phyloP scores from a whole-genome alignment of 2,113 vertebrate genomes.

The Penelope pileata region DNA sequence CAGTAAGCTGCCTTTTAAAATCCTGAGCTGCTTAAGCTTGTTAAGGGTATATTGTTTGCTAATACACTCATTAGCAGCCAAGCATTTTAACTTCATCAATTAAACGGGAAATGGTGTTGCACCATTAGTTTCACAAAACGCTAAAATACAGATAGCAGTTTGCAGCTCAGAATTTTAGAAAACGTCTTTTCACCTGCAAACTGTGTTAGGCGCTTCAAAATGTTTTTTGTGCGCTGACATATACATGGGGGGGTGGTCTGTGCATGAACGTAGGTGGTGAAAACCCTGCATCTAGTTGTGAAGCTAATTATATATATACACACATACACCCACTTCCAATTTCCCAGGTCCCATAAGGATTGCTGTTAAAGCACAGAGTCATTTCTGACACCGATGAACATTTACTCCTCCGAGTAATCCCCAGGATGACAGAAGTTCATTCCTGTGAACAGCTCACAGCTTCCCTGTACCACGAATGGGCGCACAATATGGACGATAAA shows the following conservation, averaged over 20 bases:
- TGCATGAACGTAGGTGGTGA: background rate
- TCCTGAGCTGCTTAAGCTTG: slow-evolving; percentile 78
- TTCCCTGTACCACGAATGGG: background rate
- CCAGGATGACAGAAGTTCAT: slow-evolving; percentile 37
- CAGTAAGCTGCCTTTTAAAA: slow-evolving; percentile 78
- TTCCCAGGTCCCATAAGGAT: slow-evolving; percentile 29
- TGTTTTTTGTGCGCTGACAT: background rate
- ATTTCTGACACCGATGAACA: slow-evolving; percentile 22
- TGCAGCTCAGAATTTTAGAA: slow-evolving; percentile 41
- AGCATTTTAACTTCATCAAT: slow-evolving; percentile 81
- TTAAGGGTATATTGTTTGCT: slow-evolving; percentile 79
- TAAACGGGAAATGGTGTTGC: slow-evolving; percentile 74
- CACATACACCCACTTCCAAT: slow-evolving; percentile 50
- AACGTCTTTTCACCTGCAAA: slow-evolving; percentile 41
- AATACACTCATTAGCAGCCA: slow-evolving; percentile 81
- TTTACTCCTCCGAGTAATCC: slow-evolving; percentile 42
- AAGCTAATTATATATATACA: slow-evolving; percentile 39
- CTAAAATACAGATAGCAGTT: slow-evolving; percentile 61
- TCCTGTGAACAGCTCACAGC: slow-evolving; percentile 20
- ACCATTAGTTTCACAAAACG: slow-evolving; percentile 71
- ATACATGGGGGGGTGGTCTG: background rate
- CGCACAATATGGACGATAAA: background rate
- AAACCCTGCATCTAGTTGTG: slow-evolving; percentile 24
- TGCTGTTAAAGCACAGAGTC: background rate
- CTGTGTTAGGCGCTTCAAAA: background rate